Conservation (phyloP, 2,113 vertebrate genomes). For the Spheniscus mendiculus region DNA sequence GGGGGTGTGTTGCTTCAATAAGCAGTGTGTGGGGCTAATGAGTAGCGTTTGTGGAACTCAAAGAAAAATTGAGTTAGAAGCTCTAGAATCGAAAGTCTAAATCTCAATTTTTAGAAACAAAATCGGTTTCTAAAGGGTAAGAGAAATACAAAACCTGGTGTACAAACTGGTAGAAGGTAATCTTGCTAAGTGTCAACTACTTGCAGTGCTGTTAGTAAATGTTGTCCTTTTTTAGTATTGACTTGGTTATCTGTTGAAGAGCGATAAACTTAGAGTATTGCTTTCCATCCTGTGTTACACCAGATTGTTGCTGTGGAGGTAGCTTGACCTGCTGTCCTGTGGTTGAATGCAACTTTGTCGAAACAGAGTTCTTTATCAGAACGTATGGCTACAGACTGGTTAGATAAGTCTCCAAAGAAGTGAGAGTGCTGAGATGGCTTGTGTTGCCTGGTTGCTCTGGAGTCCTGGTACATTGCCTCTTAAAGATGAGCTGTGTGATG, state of each 20-base stretch:
- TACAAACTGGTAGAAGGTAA: not conserved
- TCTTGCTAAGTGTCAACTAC: not conserved
- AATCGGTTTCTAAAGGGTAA: not conserved
- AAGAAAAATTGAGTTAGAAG: not conserved
- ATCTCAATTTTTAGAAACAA: not conserved
- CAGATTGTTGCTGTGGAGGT: not conserved
- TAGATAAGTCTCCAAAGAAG: not conserved
- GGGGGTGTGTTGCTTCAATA: not conserved
- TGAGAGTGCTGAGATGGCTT: not conserved
- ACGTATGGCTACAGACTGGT: accelerated
- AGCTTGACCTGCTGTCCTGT: not conserved
- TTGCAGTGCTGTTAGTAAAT: not conserved
- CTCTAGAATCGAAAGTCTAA: not conserved
- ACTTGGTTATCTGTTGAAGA: not conserved
- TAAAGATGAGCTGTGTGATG: not conserved
- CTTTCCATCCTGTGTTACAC: not conserved
- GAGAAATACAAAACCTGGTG: not conserved
- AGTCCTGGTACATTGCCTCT: accelerated
- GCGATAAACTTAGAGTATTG: too few relatives aligned
- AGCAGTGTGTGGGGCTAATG: not conserved
- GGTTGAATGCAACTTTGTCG: not conserved
- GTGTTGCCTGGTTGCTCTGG: not conserved
- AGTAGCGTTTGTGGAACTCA: not conserved
- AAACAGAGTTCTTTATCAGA: not conserved
- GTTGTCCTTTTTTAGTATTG: not conserved